Evolutionary conservation across 2,113 vertebrate genomes (phyloP).

Genomic region (Cynopterus brachyotis): DNA sequence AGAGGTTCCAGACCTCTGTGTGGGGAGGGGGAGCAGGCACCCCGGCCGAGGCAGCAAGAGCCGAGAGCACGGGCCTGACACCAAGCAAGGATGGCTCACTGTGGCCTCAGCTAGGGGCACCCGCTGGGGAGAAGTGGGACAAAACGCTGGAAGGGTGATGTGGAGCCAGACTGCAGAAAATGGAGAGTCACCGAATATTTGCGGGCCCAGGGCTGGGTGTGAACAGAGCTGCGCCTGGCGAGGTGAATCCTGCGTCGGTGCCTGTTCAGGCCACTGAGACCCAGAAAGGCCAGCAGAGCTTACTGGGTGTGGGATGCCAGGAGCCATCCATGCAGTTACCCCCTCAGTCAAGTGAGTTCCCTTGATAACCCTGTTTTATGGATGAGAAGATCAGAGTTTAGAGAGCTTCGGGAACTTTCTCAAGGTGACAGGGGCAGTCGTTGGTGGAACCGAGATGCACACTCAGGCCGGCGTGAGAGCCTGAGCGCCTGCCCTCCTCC

Average conservation of each 20-base stretch:
- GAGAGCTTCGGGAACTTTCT: not conserved
- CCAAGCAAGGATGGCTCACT: not conserved
- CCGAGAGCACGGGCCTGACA: not conserved
- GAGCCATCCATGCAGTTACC: not conserved
- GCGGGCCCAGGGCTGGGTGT: not conserved
- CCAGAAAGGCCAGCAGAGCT: not conserved
- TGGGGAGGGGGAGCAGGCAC: not conserved
- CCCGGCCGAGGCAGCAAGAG: not conserved
- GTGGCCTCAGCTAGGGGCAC: not conserved
- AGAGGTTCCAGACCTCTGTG: not conserved
- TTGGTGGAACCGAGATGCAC: not conserved
- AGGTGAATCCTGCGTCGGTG: not conserved
- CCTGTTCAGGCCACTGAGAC: not conserved
- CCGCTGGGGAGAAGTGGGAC: not conserved
- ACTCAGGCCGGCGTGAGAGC: no score
- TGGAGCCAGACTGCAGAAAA: not conserved
- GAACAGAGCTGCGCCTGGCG: not conserved
- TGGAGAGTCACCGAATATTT: not conserved
- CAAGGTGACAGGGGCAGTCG: no score
- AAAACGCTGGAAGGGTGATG: not conserved
- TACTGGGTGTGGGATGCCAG: not conserved
- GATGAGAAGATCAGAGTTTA: not conserved
- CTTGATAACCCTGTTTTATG: not conserved
- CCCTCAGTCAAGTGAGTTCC: not conserved
- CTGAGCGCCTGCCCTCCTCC: not conserved